phyloP scores from a whole-genome alignment of 30 jellyfish, hydroid and myxozoan genomes.

The Aurelia sp. region DNA sequence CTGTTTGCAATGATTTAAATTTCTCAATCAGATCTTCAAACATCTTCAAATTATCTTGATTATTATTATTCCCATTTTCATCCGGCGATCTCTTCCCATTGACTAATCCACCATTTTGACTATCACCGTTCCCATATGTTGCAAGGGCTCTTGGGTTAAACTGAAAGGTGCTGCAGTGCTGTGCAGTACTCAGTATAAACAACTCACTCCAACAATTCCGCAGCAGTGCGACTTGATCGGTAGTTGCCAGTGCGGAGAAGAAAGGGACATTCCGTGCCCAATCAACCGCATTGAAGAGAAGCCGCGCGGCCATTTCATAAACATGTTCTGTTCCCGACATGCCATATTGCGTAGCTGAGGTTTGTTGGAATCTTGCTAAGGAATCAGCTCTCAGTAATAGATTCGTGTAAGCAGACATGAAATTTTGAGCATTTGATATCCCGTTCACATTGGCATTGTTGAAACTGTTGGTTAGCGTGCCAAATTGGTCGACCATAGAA shows the following conservation, averaged over 20 bases:
- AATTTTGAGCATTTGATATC: constrained; percentile 65
- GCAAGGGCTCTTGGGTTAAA: constrained; percentile 85
- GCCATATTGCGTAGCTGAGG: constrained; percentile 69
- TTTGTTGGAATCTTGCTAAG: constrained; percentile 77
- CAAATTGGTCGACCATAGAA: constrained; percentile 82
- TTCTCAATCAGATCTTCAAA: constrained; percentile 95
- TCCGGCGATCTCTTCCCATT: constrained; percentile 79
- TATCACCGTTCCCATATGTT: constrained; percentile 58
- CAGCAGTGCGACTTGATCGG: constrained; percentile 92
- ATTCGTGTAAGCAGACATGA: constrained; percentile 90
- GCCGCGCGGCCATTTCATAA: constrained; percentile 84
- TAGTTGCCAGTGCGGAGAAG: constrained; percentile 93
- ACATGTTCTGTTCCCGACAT: constrained; percentile 76
- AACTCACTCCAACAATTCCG: constrained; percentile 98
- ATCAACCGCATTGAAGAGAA: constrained; percentile 83
- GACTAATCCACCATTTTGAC: constrained; percentile 19
- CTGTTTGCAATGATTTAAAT: constrained; percentile 92
- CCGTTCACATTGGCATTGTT: constrained; percentile 64
- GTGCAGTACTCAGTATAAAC: constrained; percentile 91
- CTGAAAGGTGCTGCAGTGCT: constrained; percentile 87
- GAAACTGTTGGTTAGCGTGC: constrained; percentile 53
- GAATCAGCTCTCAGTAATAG: constrained; percentile 89
- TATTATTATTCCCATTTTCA: constrained; percentile 58
- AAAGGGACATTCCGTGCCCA: constrained; percentile 99
- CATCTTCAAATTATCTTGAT: constrained; percentile 77